These are phyloP conservation scores for Nannoperca obscura DNA, from an alignment of 2,797 vertebrate species.

Conservation along the genomic window DNA sequence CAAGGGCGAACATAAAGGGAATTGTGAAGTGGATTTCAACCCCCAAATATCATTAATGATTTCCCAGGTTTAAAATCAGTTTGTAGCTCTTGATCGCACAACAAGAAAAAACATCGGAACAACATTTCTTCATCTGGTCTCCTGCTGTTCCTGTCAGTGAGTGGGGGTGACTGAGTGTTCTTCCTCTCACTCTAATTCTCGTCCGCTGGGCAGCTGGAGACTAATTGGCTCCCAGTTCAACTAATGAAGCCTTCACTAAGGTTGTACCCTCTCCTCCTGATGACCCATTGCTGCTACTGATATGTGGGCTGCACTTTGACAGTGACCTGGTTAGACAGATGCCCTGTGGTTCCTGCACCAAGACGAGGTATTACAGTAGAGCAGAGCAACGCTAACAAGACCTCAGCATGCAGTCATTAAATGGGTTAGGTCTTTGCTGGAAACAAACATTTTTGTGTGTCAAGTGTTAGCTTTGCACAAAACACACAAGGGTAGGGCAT, in stretches of 20 bases:
- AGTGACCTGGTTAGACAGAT: conserved; percentile 53
- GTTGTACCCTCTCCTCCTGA: conserved; percentile 71
- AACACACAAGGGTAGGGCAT: conserved; percentile 64
- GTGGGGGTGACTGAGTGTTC: conserved; percentile 51
- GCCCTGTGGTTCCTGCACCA: conserved; percentile 21
- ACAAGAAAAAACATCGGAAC: conserved; percentile 3
- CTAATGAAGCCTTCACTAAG: conserved; percentile 73
- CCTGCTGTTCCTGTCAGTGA: conserved; percentile 57
- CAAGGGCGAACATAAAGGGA: conserved; percentile 34
- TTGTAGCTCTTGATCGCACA: conserved; percentile 21
- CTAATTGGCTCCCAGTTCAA: conserved; percentile 69
- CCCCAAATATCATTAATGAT: conserved; percentile 5
- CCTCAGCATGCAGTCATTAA: conserved; percentile 34
- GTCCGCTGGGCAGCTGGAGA: conserved; percentile 62
- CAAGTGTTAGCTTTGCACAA: conserved; percentile 48
- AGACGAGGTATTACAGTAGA: conserved; percentile 8
- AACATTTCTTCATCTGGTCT: conserved; percentile 37
- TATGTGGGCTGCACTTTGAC: conserved; percentile 58
- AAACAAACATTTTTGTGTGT: conserved; percentile 35
- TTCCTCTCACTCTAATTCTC: conserved; percentile 48
- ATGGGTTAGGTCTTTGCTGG: conserved; percentile 54
- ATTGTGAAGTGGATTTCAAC: conserved; percentile 27
- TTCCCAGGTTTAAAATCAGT: conserved; percentile 18
- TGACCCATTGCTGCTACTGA: conserved; percentile 69
- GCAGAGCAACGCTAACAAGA: conserved; percentile 23